Evolutionary conservation across 2,113 vertebrate genomes (phyloP).

Genomic region (Rhabdomys dilectus): DNA sequence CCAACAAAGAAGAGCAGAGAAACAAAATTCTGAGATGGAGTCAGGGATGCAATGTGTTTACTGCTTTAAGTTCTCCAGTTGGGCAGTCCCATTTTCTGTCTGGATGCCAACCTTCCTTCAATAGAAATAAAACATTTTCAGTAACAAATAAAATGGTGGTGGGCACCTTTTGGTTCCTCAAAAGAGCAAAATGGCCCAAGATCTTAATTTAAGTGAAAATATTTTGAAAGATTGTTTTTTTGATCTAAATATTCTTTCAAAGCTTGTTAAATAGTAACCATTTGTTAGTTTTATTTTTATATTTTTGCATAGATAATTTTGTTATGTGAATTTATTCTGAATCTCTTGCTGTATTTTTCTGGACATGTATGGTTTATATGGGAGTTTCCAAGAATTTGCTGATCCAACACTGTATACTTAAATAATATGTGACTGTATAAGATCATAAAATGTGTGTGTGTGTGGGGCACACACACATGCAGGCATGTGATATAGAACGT

Average conservation of each 20-base stretch:
- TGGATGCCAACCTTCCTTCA: conserved; percentile 1
- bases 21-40: not conserved
- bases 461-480: not conserved
- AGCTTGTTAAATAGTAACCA: not conserved
- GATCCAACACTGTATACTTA: not conserved
- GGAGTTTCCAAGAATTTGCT: rapidly evolving
- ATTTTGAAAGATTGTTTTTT: not conserved
- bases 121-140: conserved; percentile 10
- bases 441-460: too few species aligned
- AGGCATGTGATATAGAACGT: not conserved
- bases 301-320: conserved; percentile 1
- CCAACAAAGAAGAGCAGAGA: not conserved
- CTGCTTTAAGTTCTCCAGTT: not conserved
- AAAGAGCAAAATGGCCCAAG: conserved; percentile 29
- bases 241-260: conserved; percentile 44
- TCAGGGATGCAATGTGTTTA: not conserved
- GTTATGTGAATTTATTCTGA: not conserved
- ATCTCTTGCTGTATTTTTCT: not conserved
- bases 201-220: conserved; percentile 6
- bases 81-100: not conserved
- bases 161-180: not conserved
- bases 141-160: not conserved
- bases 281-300: conserved; percentile 16
- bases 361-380: rapidly evolving
- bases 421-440: not conserved